Evolutionary conservation across 2,797 vertebrate genomes (phyloP), one percentile per base, ranked within the genome.

Genomic region (Argya squamiceps): DNA sequence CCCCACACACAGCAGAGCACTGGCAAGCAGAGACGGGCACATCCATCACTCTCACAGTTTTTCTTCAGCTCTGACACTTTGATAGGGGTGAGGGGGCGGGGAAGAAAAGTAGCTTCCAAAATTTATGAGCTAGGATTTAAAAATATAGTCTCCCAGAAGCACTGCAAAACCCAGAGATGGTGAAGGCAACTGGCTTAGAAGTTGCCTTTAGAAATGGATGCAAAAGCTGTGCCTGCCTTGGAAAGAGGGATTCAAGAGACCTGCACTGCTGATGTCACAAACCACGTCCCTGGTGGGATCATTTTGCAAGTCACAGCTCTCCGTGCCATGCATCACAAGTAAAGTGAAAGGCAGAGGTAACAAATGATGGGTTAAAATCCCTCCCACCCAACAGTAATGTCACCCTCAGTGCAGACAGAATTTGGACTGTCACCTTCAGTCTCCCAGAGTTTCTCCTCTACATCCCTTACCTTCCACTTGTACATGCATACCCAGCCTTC

Each of bases 121-220:
- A 95, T 95, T 93, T 95, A 96, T 96, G 93, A 96, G 96, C 88
- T 86, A 8, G 16, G 88, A 76, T 97, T 93, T 96, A 92, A 96
- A 96, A 96, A 96, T 95, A 94, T 37, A 37, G 37, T 70, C 88
- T 93, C 70, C 52, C 47, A n/a, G 84, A 89, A 95, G 68, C 5
- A 0, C 84, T 88, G 91, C 65, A 84, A 84, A 95, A 89, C 50
- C 60, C 14, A 0, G 87, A 56, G 65, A 77, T 52, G 23, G 58
- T 0, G 11, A 91, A 89, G 64, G 71, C 30, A 0, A 93, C 47
- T 10, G 62, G 43, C 62, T 94, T 59, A 71, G 81, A 73, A 55
- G 84, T 52, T 85, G 91, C 71, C 71, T 80, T 52, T 1, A 17
- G 95, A 81, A 91, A 93, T 0, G 0, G 81, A 84, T 12, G 59